Base-by-base conservation (phyloP, 2,113 vertebrate genomes). In the Propithecus coquereli region DNA sequence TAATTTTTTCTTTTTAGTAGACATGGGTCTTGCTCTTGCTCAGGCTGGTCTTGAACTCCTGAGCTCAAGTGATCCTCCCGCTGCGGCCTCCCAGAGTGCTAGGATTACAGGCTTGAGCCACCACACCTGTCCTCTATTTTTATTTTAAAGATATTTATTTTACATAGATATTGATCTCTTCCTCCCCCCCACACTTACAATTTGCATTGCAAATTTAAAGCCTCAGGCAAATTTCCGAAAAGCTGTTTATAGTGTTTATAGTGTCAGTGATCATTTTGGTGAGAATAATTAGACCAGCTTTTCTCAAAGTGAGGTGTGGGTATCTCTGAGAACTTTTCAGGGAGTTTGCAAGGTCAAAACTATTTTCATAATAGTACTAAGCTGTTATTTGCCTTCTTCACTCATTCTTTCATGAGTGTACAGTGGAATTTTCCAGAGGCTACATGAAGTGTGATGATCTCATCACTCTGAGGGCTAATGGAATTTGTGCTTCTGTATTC, bases 81-180 rank as follows among this genome's bases (percentile, higher is more conserved):
- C 43, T 27, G 17, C 2, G 4, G 73, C 73, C 73, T 76, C 73
- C 27, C 14, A 18, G 43, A 76, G 27, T 76, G 43, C 40, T 32
- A 45, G 40, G 70, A 73, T 73, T 27, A 73, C 70, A 73, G 43
- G 73, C 14, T 5, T 74, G 71, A 8, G 8, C 43, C 73, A 76
- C 43, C 0, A 2, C 6, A 16, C 73, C 43, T 8, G 8, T 43
- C 43, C 71, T 76, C 23, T 84, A 52, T 77, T 89, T 88, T 82
- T 73, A 52, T 66, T 94, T 91, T 80, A 91, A 81, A 40, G 43
- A 14, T 89, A 71, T 89, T 52, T 57, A 87, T 87, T 87, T 87
- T 47, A 59, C 43, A 73, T 63, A 71, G 3, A 71, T 73, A 14
- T 70, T 71, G 52, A 80, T 88, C 9, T 47, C 74, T 2, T 70